Evolutionary conservation across 2,888 invertebrate genomes (phyloP).

Genomic region (Stenchaetothrips biformis): DNA sequence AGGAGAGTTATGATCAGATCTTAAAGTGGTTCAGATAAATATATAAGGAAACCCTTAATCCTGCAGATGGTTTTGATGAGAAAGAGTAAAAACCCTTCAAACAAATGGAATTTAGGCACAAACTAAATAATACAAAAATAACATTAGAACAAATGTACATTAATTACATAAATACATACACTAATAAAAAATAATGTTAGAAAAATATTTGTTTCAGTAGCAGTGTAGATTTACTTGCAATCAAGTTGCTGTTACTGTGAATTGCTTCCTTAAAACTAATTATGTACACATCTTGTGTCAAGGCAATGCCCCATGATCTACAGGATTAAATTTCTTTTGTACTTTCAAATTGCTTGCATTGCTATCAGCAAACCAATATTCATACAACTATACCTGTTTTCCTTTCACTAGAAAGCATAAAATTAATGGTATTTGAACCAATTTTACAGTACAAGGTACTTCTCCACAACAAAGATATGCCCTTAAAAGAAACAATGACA

Average conservation of each 20-base stretch:
- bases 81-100: neutral
- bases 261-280: neutral
- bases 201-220: neutral
- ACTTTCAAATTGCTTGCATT: too few species aligned
- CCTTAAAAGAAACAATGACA: neutral
- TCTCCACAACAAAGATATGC: neutral
- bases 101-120: conserved; percentile 10
- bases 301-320: too few species aligned
- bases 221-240: too few species aligned
- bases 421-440: too few species aligned
- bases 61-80: too few species aligned
- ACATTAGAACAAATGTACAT: neutral
- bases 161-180: neutral
- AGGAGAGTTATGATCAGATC: too few species aligned
- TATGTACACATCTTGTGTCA: neutral
- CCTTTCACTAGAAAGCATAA: too few species aligned
- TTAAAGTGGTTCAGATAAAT: too few species aligned
- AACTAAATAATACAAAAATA: conserved; percentile 19
- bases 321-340: too few species aligned
- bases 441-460: neutral
- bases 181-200: neutral
- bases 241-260: neutral
- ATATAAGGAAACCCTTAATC: too few species aligned
- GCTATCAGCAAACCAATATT: too few species aligned
- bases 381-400: too few species aligned